A percentile compares a stretch with the other conserved stretches of the same genome.
phyloP scores from a whole-genome alignment of 2,888 invertebrate genomes.

The Buathra laborator region DNA sequence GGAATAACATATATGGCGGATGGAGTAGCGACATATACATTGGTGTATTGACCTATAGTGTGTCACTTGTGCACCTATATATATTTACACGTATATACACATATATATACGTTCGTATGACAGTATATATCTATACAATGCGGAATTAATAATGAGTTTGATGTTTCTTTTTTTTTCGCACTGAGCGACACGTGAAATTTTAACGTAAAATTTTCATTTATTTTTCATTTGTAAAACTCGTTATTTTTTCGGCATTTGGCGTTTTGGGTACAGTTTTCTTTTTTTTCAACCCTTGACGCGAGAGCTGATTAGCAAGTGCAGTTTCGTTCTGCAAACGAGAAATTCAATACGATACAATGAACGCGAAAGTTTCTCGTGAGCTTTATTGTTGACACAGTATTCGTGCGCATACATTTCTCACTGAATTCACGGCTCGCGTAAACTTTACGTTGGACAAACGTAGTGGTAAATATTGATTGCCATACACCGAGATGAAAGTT shows the following conservation, averaged over 20 bases:
- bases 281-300: neutral
- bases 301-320: neutral
- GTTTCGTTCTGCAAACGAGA: neutral
- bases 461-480: neutral
- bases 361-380: neutral
- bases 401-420: neutral
- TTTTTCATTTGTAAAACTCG: neutral
- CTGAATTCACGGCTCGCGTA: neutral
- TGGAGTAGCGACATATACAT: constrained; percentile 11
- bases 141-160: constrained; percentile 49
- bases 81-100: neutral
- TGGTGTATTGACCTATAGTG: constrained; percentile 56
- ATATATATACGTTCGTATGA: constrained; percentile 1
- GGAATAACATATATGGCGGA: constrained; percentile 20
- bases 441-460: neutral
- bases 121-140: constrained; percentile 60
- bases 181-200: constrained; percentile 1
- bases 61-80: constrained; percentile 15
- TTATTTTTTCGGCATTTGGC: constrained; percentile 40
- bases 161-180: neutral
- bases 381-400: neutral
- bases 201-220: constrained; percentile 11
- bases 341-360: neutral
- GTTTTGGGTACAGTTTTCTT: constrained; percentile 36
- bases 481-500: neutral